phyloP scores from a whole-genome alignment of 2,888 invertebrate genomes.

The Brachyptera risi region DNA sequence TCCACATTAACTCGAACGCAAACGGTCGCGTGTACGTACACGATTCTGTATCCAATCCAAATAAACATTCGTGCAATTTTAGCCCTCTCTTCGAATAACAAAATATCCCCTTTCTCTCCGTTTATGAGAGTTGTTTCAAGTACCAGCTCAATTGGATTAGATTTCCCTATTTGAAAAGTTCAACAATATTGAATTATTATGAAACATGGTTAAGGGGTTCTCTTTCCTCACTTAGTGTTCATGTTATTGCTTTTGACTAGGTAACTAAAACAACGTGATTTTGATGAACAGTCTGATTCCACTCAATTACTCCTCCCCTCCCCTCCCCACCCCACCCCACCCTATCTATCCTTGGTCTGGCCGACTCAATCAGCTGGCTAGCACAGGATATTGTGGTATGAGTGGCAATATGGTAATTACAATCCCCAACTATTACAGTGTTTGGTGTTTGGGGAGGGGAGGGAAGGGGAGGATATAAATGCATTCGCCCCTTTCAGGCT shows the following conservation, averaged over 20 bases:
- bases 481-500: conserved; percentile 2
- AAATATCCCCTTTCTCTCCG: too few relatives aligned
- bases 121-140: not conserved
- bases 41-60: too few relatives aligned
- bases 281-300: conserved; percentile 10
- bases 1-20: too few relatives aligned
- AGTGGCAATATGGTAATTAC: conserved; percentile 23
- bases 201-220: not conserved
- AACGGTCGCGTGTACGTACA: too few relatives aligned
- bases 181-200: conserved; percentile 6
- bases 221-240: not conserved
- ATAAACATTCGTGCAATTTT: too few relatives aligned
- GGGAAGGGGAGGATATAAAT: not conserved
- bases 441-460: not conserved
- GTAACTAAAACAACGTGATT: conserved; percentile 11
- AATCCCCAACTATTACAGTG: conserved; percentile 11
- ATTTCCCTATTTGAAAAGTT: not conserved
- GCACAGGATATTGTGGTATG: conserved; percentile 5
- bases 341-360: too few relatives aligned
- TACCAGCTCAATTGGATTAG: not conserved
- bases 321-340: not conserved
- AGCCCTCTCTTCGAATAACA: too few relatives aligned
- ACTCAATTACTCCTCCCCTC: not conserved
- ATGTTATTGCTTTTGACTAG: conserved; percentile 16
- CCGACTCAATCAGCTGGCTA: not conserved